These are phyloP conservation scores for Ochlodes sylvanus DNA, from an alignment of 2,888 invertebrate species.

Conservation along the genomic window DNA sequence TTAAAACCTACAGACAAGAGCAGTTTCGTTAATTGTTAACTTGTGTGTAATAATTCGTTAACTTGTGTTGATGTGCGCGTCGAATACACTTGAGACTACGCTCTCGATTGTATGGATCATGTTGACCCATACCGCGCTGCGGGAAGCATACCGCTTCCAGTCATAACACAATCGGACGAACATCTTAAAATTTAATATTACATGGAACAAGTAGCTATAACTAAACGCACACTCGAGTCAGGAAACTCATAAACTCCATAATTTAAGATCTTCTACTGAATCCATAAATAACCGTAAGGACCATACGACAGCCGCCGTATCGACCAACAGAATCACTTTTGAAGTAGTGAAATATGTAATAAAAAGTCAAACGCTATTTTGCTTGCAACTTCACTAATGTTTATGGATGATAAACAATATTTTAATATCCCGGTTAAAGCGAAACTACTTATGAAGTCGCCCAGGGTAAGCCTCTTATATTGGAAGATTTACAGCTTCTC, in stretches of 20 bases:
- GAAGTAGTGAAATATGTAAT: slow-evolving; percentile 29
- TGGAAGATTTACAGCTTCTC: background rate
- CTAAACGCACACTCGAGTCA: slow-evolving; percentile 44
- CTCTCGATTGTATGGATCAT: slow-evolving; percentile 12
- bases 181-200: slow-evolving; percentile 23
- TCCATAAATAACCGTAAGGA: slow-evolving; percentile 44
- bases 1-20: background rate
- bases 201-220: slow-evolving; percentile 21
- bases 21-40: too few species aligned
- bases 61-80: background rate
- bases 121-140: background rate
- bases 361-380: slow-evolving; percentile 13
- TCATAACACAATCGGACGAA: slow-evolving; percentile 50
- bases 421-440: slow-evolving; percentile 18
- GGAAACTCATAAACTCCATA: slow-evolving; percentile 46
- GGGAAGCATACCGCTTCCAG: slow-evolving; percentile 43
- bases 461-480: background rate
- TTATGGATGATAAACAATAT: slow-evolving; percentile 23
- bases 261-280: slow-evolving; percentile 42
- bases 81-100: background rate
- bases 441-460: slow-evolving; percentile 11
- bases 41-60: too few species aligned
- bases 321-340: slow-evolving; percentile 31
- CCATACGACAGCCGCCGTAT: slow-evolving; percentile 25
- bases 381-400: slow-evolving; percentile 11